phyloP scores from a whole-genome alignment of 2,888 invertebrate species.

The Eilema depressum region DNA sequence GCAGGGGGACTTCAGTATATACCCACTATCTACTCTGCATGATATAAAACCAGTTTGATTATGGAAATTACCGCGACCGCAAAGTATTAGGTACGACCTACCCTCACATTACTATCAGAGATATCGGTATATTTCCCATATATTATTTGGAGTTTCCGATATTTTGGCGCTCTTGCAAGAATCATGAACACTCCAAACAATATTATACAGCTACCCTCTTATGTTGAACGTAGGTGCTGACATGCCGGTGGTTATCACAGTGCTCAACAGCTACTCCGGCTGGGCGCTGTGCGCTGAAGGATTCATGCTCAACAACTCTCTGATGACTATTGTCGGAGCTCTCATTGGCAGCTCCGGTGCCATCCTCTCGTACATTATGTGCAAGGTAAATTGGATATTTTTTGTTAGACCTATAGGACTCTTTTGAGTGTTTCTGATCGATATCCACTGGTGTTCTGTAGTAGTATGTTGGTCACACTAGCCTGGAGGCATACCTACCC shows the following conservation, averaged over 20 bases:
- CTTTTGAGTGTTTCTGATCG: not conserved
- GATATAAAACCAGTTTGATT: too few species aligned
- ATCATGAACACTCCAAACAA: too few species aligned
- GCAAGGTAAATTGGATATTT: slow-evolving; percentile 88
- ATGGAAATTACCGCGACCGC: not conserved
- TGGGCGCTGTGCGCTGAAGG: slow-evolving; percentile 98
- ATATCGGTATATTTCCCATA: too few species aligned
- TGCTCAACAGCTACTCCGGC: slow-evolving; percentile 96
- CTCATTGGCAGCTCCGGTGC: slow-evolving; percentile 97
- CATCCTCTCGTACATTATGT: slow-evolving; percentile 97
- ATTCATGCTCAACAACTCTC: slow-evolving; percentile 96
- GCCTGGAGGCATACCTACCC: too few species aligned
- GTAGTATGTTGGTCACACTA: too few species aligned
- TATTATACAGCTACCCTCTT: not conserved
- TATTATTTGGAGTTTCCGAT: too few species aligned
- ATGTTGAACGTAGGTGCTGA: slow-evolving; percentile 90
- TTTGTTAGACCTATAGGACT: not conserved
- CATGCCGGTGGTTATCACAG: slow-evolving; percentile 97
- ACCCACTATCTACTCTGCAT: too few species aligned
- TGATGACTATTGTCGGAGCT: slow-evolving; percentile 97
- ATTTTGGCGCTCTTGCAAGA: too few species aligned
- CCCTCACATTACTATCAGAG: too few species aligned
- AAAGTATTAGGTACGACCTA: too few species aligned
- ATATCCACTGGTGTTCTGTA: not conserved
- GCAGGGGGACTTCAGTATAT: too few species aligned